Evolutionary conservation across 2,113 vertebrate species (phyloP).

Genomic region (Apodemus speciosus): DNA sequence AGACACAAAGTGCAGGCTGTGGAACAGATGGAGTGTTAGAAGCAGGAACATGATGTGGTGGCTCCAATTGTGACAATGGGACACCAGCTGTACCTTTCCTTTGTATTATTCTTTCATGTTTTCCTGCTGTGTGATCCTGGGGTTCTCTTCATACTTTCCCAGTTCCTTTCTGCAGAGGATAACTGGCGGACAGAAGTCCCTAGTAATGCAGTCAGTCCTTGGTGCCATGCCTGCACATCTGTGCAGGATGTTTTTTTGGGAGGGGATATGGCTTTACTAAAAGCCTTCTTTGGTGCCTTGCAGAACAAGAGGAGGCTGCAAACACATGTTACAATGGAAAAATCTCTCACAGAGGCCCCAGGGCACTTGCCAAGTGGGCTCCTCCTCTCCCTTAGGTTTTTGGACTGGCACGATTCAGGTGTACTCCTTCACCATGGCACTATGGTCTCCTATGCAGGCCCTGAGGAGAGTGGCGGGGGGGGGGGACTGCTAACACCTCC

Average conservation of each 20-base stretch:
- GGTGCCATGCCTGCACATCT: background rate
- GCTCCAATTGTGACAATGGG: background rate
- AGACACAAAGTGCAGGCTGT: background rate
- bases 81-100: background rate
- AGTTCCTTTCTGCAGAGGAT: background rate
- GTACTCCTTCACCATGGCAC: background rate
- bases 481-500: no score
- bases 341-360: background rate
- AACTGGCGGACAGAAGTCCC: background rate
- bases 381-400: background rate
- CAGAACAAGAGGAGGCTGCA: background rate
- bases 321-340: background rate
- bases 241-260: background rate
- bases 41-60: background rate
- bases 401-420: background rate
- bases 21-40: background rate
- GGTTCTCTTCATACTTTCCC: background rate
- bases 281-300: background rate
- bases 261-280: background rate
- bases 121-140: background rate
- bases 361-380: background rate
- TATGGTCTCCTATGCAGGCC: background rate
- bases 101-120: background rate
- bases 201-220: background rate
- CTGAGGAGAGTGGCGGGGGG: no score